phyloP scores from a whole-genome alignment of 1,140 invertebrate genomes.

The Caenorhabditis remanei region DNA sequence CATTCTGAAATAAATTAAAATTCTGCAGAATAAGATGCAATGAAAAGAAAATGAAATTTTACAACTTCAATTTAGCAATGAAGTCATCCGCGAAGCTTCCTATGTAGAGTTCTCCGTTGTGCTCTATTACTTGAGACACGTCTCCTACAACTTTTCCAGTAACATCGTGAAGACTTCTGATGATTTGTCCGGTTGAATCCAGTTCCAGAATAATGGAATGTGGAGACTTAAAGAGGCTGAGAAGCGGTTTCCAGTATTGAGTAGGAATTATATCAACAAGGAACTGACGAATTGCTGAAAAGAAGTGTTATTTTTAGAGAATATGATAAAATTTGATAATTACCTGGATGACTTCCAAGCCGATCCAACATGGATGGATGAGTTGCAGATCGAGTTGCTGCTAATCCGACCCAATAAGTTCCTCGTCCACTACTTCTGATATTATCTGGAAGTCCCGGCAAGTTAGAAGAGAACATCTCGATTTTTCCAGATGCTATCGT shows the following conservation, averaged over 20 bases:
- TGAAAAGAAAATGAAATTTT: neutral
- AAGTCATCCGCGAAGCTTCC: slow-evolving; percentile 14
- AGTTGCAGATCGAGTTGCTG: slow-evolving; percentile 24
- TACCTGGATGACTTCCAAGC: slow-evolving; percentile 3
- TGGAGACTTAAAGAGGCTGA: slow-evolving; percentile 74
- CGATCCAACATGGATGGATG: slow-evolving; percentile 24
- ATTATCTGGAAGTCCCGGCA: slow-evolving; percentile 79
- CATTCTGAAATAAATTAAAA: neutral
- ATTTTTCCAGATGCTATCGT: slow-evolving; percentile 67
- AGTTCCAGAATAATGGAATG: slow-evolving; percentile 79
- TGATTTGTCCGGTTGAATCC: slow-evolving; percentile 77
- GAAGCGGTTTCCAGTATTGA: slow-evolving; percentile 71
- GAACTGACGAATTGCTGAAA: slow-evolving; percentile 65
- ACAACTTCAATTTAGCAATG: slow-evolving; percentile 28
- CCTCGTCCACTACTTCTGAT: slow-evolving; percentile 78
- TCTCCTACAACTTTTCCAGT: slow-evolving; percentile 74
- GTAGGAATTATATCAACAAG: slow-evolving; percentile 47
- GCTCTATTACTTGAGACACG: slow-evolving; percentile 76
- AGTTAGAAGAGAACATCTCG: slow-evolving; percentile 78
- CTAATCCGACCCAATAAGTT: slow-evolving; percentile 70
- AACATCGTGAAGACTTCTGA: slow-evolving; percentile 78
- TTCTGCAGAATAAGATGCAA: no score
- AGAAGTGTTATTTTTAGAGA: neutral
- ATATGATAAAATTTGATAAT: neutral
- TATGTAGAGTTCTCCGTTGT: slow-evolving; percentile 23